Percentiles rank a stretch among this genome's conserved stretches.
Evolutionary conservation across 2,113 vertebrate genomes (phyloP).

Genomic region (Phocoena phocoena): DNA sequence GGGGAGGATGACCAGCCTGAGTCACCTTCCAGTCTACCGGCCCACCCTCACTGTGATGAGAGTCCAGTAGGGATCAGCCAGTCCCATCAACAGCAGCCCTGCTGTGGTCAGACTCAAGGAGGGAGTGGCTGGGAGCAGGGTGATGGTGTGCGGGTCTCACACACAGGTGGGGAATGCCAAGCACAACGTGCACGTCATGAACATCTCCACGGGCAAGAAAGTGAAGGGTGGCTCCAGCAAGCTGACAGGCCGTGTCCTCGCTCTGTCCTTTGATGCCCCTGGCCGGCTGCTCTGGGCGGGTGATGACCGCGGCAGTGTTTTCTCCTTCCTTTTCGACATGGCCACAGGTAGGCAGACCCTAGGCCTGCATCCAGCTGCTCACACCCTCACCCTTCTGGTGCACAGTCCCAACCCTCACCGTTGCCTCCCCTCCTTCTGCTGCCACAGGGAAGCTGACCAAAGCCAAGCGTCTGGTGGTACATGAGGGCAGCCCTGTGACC

Average conservation of each 20-base stretch:
- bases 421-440: neutral
- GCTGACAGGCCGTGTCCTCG: slow-evolving; percentile 92
- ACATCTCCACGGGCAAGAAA: slow-evolving; percentile 96
- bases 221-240: slow-evolving; percentile 94
- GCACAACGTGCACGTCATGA: slow-evolving; percentile 93
- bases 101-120: slow-evolving; percentile 48
- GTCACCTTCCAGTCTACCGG: slow-evolving; percentile 83
- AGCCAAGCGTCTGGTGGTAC: slow-evolving; percentile 94
- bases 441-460: slow-evolving; percentile 93
- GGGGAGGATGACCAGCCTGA: neutral
- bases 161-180: slow-evolving; percentile 93
- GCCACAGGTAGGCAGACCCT: slow-evolving; percentile 88
- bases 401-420: neutral
- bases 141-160: neutral
- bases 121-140: neutral
- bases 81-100: slow-evolving; percentile 81
- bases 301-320: slow-evolving; percentile 93
- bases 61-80: neutral
- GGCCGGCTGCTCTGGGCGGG: slow-evolving; percentile 95
- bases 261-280: slow-evolving; percentile 94
- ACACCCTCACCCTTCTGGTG: no score
- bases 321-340: slow-evolving; percentile 97
- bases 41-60: slow-evolving; percentile 37
- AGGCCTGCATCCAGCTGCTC: neutral
- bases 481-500: slow-evolving; percentile 92